Percentiles rank a stretch among this genome's conserved stretches.
Evolutionary conservation across 2,888 invertebrate species (phyloP).

Genomic region (Dryobotodes eremita): DNA sequence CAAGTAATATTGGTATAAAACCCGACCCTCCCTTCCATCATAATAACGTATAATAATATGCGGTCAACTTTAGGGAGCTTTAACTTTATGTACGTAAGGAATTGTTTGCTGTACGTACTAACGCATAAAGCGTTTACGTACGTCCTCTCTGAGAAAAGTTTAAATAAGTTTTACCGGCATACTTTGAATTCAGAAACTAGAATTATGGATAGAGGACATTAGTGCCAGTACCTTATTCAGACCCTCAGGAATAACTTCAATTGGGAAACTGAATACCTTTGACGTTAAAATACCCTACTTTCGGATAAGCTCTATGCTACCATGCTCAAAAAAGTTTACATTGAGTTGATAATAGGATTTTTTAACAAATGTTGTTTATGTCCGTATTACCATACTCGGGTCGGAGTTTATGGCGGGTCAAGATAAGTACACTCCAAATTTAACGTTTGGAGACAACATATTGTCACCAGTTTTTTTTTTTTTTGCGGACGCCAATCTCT

Average conservation of each 20-base stretch:
- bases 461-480: conserved; percentile 36
- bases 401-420: conserved; percentile 48
- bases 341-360: conserved; percentile 30
- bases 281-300: neutral
- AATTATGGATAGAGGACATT: conserved; percentile 11
- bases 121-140: conserved; percentile 44
- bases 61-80: conserved; percentile 75
- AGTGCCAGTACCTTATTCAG: conserved; percentile 4
- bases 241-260: neutral
- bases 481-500: conserved; percentile 35
- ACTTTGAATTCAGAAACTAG: conserved; percentile 1
- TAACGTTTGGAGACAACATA: conserved; percentile 43
- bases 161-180: conserved; percentile 20
- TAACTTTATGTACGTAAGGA: conserved; percentile 70
- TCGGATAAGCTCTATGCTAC: conserved; percentile 4
- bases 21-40: conserved; percentile 74
- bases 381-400: conserved; percentile 51
- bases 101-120: conserved; percentile 66
- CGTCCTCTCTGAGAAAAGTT: conserved; percentile 34
- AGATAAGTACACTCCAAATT: conserved; percentile 57
- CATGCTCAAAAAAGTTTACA: neutral
- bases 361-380: conserved; percentile 32
- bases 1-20: conserved; percentile 77
- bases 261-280: conserved; percentile 3
- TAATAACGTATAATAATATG: conserved; percentile 77